Evolutionary conservation across 2,888 invertebrate species (phyloP), one percentile per base, ranked within the genome.

Genomic region (Callinectes sapidus): DNA sequence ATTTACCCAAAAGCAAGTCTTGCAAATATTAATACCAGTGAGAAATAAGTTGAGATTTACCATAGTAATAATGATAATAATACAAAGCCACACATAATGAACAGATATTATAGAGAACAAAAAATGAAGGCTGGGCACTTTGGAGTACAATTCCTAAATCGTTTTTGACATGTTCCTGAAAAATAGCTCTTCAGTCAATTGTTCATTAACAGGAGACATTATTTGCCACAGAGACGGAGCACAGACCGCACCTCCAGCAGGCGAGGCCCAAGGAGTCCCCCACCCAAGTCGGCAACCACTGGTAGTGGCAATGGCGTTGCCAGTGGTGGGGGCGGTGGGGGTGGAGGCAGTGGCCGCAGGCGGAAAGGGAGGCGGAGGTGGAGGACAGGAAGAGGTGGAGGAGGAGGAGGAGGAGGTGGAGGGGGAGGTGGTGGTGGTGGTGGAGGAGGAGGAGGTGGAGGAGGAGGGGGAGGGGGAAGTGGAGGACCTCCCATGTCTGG

Each of bases 401-500:
- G 87, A n/a, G 88, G 91, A 42, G 55, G 87, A 32, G 71, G 55
- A 14, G 91, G 87, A 5, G 86, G 87, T 8, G 81, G 91, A n/a
- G 87, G 91, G 10, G 55, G 54, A 16, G 86, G 90, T 16, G 87
- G 92, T 28, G 54, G 61, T 1, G 90, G 87, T 42, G 87, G 90
- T 39, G 91, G 88, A 14, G 88, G 91, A 10, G 88, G 90, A 16
- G 66, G 88, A 23, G 88, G n/a, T n/a, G n/a, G 88, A 16, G 91
- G 91, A 54, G 89, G 89, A 16, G 91, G 91, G 16, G 87, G 91
- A 18, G 93, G 93, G 1, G 77, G 89, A 13, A 71, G 89, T 55
- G 87, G 93, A 28, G 91, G 89, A 32, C 93, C 93, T 48, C 93
- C 92, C 13, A 87, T 92, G 89, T 93, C 93, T 32, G 91, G 93